phyloP scores from a whole-genome alignment of 1,140 invertebrate species.

The Hormaphis cornu region DNA sequence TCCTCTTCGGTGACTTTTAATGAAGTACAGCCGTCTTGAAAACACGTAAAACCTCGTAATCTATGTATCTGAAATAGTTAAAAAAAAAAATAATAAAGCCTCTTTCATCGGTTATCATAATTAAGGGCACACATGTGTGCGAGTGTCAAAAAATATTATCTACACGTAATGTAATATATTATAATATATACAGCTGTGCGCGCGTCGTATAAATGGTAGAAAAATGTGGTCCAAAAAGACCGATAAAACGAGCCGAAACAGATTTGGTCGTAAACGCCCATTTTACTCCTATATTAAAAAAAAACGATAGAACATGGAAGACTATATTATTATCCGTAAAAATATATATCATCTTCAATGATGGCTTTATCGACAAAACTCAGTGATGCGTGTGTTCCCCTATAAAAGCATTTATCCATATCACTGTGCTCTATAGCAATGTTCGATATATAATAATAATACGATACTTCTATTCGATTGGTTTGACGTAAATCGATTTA shows the following conservation, averaged over 20 bases:
- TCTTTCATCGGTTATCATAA: not conserved
- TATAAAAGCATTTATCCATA: no score
- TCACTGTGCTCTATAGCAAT: no score
- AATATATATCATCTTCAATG: not conserved
- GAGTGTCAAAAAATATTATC: not conserved
- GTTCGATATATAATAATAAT: no score
- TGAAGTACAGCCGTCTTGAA: not conserved
- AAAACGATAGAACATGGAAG: not conserved
- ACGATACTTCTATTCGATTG: no score
- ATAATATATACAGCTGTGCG: not conserved
- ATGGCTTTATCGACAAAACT: not conserved
- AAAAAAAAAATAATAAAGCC: not conserved
- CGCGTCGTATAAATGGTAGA: not conserved
- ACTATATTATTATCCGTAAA: not conserved
- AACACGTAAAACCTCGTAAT: not conserved
- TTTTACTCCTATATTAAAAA: not conserved
- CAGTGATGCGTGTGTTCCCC: not conserved
- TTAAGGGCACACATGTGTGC: not conserved
- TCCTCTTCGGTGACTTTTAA: not conserved
- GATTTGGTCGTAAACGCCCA: not conserved
- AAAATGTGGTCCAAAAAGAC: not conserved
- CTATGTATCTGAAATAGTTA: not conserved
- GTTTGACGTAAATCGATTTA: no score
- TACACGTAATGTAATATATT: not conserved
- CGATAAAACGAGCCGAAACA: not conserved